Percentiles rank a stretch among this genome's conserved stretches.
phyloP scores from a whole-genome alignment of 2,113 vertebrate species.

The Chaetura pelagica region DNA sequence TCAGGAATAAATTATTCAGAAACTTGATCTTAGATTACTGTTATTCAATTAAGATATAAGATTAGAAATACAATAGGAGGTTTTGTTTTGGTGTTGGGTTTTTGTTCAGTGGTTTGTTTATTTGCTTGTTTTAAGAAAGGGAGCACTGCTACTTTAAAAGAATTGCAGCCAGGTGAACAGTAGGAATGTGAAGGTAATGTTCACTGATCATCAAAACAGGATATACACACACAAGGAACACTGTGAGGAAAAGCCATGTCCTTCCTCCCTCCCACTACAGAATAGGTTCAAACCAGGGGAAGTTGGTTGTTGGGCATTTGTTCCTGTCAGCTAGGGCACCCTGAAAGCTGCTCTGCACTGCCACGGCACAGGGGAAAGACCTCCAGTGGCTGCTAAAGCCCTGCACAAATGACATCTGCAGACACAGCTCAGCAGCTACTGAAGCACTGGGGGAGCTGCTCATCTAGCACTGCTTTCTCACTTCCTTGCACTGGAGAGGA shows the following conservation, averaged over 20 bases:
- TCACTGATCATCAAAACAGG: not conserved
- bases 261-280: not conserved
- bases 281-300: not conserved
- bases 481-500: not conserved
- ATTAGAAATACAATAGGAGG: not conserved
- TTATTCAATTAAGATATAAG: not conserved
- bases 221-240: not conserved
- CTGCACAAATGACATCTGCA: accelerated
- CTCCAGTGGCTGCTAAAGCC: not conserved
- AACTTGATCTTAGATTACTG: not conserved
- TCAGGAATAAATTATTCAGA: not conserved
- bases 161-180: not conserved
- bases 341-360: not conserved
- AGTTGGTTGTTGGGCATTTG: not conserved
- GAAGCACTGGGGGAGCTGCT: not conserved
- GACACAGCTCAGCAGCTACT: not conserved
- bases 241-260: accelerated
- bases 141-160: not conserved
- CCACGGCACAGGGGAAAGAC: not conserved
- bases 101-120: not conserved
- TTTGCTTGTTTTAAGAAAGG: not conserved
- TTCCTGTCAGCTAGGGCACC: not conserved
- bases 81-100: not conserved
- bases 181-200: accelerated
- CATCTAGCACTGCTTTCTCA: accelerated